Conservation (phyloP, 2,888 invertebrate genomes). For the Ornithoptera priamus region DNA sequence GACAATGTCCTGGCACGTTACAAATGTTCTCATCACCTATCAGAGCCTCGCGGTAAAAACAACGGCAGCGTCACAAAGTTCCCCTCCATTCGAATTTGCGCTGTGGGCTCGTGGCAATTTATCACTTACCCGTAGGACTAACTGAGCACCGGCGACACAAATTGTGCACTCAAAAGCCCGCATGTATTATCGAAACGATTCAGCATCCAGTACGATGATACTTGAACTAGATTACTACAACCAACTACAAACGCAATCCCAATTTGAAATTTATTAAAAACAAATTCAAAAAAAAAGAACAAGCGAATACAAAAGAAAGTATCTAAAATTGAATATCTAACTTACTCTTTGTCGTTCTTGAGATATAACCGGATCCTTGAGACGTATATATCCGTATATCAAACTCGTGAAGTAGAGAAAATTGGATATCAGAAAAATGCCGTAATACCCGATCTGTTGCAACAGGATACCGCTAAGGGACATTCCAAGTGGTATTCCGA, state of each 20-base stretch:
- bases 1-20: conserved; percentile 20
- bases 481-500: conserved; percentile 82
- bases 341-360: conserved; percentile 68
- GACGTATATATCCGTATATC: conserved; percentile 71
- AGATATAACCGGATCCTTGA: conserved; percentile 69
- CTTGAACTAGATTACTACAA: conserved; percentile 1
- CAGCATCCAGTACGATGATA: neutral
- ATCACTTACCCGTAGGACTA: conserved; percentile 76
- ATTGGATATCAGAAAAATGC: conserved; percentile 74
- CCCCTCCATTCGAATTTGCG: conserved; percentile 75
- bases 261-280: neutral
- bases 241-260: neutral
- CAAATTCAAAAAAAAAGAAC: neutral
- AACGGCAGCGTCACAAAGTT: conserved; percentile 70
- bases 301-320: neutral
- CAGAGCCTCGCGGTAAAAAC: conserved; percentile 66
- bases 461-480: conserved; percentile 78
- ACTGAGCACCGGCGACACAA: conserved; percentile 44
- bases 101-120: conserved; percentile 71
- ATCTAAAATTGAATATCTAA: conserved; percentile 30
- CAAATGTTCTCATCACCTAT: conserved; percentile 64
- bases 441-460: conserved; percentile 74
- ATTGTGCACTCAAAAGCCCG: conserved; percentile 22
- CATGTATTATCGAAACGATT: conserved; percentile 19
- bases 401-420: conserved; percentile 76